Evolutionary conservation across 2,113 vertebrate species (phyloP), one percentile per base, ranked within the genome.

Genomic region (Malurus cyaneus): DNA sequence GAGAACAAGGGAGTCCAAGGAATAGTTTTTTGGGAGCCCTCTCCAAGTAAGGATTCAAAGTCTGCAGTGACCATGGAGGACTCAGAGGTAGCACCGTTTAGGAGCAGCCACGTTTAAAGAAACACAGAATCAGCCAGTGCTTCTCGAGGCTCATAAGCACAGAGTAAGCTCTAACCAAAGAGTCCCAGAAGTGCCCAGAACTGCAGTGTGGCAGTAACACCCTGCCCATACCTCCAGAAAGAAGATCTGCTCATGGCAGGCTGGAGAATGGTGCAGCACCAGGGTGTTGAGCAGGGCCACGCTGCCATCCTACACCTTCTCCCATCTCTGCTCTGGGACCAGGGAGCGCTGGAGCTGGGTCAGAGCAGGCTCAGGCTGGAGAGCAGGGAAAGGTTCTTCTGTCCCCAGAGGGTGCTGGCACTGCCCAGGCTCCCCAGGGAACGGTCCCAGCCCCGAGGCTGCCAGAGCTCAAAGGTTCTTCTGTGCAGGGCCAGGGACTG

Each of bases 391-490:
- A 39, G 39, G 39, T 39, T 39, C 39, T 39, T 39, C 39, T 39
- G 39, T 39, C 39, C 39, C 39, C 39, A 39, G 39, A 39, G 39
- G 50, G 34, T 65, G 31, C 17, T 56, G 46, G 76, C 57, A 56
- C 57, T 80, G 50, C 20, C 24, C 74, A 53, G 46, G 54, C 21
- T 77, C 14, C 62, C 62, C 72, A 72, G 59, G 59, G 21, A 49
- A 72, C 36, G 59, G 9, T 5, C 50, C 42, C 0, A 0, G 20
- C 17, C 42, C 44, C 0, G 3, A 50, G 36, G 44, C 32, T 73
- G 59, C 44, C 67, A 66, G 36, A 59, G 86, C 36, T 80, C 44
- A n/a, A n/a, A n/a, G n/a, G n/a, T n/a, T n/a, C n/a, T n/a, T n/a
- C 57, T 49, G 19, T 0, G 31, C 49, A 71, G 49, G 20, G 14